A percentile compares a stretch with the other conserved stretches of the same genome.
Conservation (phyloP, 2,797 vertebrate genomes). For the Myotis myotis region DNA sequence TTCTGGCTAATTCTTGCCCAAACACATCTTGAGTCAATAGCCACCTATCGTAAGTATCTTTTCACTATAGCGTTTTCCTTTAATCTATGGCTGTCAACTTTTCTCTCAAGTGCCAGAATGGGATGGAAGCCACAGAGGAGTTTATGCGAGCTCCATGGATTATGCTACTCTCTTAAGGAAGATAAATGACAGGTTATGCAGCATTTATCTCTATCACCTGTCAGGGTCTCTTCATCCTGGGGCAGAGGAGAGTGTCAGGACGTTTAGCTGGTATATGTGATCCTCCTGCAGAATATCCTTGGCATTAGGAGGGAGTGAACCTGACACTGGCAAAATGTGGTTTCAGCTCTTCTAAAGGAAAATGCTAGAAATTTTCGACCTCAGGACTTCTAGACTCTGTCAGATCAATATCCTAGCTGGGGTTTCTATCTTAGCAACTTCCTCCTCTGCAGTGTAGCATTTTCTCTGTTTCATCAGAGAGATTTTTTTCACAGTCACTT, state of each 20-base stretch:
- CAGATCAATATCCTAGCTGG: constrained; percentile 55
- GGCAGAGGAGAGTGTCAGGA: background rate
- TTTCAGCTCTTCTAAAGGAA: constrained; percentile 44
- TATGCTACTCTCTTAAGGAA: constrained; percentile 60
- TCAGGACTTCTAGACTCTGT: constrained; percentile 27
- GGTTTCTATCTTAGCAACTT: background rate
- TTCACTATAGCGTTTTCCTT: constrained; percentile 58
- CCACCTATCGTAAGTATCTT: constrained; percentile 26
- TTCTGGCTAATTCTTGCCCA: constrained; percentile 63
- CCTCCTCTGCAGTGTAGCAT: constrained; percentile 35
- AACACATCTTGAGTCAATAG: constrained; percentile 51
- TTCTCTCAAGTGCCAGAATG: constrained; percentile 56
- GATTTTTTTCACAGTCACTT: constrained; percentile 19
- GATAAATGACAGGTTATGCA: constrained; percentile 56
- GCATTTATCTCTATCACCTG: constrained; percentile 65
- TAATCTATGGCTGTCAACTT: constrained; percentile 48
- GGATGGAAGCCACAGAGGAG: constrained; percentile 55
- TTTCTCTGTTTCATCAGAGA: constrained; percentile 62
- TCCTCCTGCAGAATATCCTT: background rate
- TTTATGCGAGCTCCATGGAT: constrained; percentile 62
- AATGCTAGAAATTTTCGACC: constrained; percentile 34
- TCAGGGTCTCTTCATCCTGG: constrained; percentile 50
- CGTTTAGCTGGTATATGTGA: constrained; percentile 8
- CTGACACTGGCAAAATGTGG: constrained; percentile 9
- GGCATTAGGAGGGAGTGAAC: background rate